Evolutionary conservation across 2,113 vertebrate species (phyloP), one percentile per base, ranked within the genome.

Genomic region (Gambusia holbrooki): DNA sequence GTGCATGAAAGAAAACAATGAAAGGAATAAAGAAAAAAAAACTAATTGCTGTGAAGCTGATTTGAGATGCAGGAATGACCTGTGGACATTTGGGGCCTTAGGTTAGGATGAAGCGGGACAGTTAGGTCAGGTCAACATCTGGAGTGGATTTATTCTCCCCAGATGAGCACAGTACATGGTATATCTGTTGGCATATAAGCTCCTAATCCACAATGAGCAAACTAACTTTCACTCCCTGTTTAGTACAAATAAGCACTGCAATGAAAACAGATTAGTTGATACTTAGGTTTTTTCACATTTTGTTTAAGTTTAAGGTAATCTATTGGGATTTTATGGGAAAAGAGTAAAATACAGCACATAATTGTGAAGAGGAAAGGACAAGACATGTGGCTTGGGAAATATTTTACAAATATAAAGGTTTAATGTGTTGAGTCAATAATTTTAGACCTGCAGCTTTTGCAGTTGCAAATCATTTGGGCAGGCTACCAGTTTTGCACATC

Each of bases 111-210:
- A 77, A 69, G 63, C 66, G 69, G 69, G 37, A 48, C 35, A 1
- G 10, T 67, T 65, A 70, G 25, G 45, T 69, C 51, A 60, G 62
- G 70, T 74, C 66, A 84, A 80, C 73, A 85, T 85, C 79, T 85
- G 67, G 80, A 74, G 64, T 77, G 1, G 6, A 54, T 81, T 75
- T 68, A 45, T 75, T 51, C 51, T 66, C 48, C 61, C 66, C 45
- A 68, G 66, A 28, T 62, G 74, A 69, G 73, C 19, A 27, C 22
- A 2, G 33, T 17, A 35, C 58, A 71, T 42, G 48, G 62, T 76
- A 72, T n/a, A 66, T 62, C 60, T 77, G 79, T 77, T 48, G 79
- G 78, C 78, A 69, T 74, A 83, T 51, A 32, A 66, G 76, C 67
- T 69, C 60, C 25, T 74, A 48, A 48, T 2, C 45, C 45, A 48